Percentiles rank a stretch among this genome's conserved stretches.
phyloP scores from a whole-genome alignment of 2,888 invertebrate genomes.

The Eurytoma californica region DNA sequence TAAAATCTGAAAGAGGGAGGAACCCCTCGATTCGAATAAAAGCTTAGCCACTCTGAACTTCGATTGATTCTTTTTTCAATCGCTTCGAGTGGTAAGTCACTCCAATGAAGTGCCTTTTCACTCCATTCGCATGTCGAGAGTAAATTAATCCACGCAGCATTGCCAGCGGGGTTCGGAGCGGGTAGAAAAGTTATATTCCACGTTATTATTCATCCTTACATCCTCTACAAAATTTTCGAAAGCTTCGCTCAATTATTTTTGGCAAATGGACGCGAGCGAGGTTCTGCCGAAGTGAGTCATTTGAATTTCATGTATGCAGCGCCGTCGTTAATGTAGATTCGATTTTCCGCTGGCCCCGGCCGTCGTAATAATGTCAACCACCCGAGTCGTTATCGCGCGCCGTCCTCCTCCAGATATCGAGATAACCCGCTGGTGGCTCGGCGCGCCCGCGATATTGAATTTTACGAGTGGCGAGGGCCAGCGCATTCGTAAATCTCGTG shows the following conservation, averaged over 20 bases:
- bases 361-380: neutral
- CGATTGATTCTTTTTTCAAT: too few species aligned
- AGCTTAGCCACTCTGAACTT: too few species aligned
- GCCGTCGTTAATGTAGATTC: conserved; percentile 24
- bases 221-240: neutral
- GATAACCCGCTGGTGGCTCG: neutral
- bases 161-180: too few species aligned
- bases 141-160: too few species aligned
- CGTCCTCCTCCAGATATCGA: conserved; percentile 5
- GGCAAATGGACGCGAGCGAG: neutral
- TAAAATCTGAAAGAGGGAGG: too few species aligned
- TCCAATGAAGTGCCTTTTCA: too few species aligned
- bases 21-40: too few species aligned
- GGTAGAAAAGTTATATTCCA: too few species aligned
- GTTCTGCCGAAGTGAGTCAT: neutral
- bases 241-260: neutral
- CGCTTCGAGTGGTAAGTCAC: too few species aligned
- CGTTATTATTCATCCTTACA: too few species aligned
- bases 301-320: conserved; percentile 22
- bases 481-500: neutral
- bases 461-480: conserved; percentile 6
- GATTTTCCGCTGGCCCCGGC: conserved; percentile 8
- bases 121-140: too few species aligned
- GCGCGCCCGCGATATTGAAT: neutral
- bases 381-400: neutral